These are phyloP conservation scores for Colletes gigas DNA, from an alignment of 1,140 invertebrate genomes.

Conservation along the genomic window DNA sequence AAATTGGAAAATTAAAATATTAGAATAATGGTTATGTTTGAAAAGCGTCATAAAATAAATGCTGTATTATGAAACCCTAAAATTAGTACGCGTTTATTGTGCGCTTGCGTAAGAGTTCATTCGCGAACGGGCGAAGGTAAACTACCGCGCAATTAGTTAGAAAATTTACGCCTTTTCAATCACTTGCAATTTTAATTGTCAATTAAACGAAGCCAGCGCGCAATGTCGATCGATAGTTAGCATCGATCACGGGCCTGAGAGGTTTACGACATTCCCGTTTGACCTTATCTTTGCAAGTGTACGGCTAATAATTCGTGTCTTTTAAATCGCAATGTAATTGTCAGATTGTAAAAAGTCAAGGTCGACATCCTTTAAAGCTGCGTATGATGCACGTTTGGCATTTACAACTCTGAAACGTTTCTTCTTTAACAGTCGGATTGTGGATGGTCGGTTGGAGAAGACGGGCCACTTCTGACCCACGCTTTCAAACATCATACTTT, in stretches of 20 bases:
- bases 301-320: neutral
- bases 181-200: neutral
- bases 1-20: no score
- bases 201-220: neutral
- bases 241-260: neutral
- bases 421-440: neutral
- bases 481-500: no score
- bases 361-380: neutral
- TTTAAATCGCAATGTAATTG: neutral
- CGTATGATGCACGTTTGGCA: neutral
- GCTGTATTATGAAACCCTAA: neutral
- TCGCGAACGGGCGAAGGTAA: neutral
- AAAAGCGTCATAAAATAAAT: neutral
- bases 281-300: neutral
- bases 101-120: neutral
- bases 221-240: slow-evolving; percentile 6
- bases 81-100: neutral
- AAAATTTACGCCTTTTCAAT: neutral
- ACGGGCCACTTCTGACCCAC: no score
- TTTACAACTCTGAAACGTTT: neutral
- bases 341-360: slow-evolving; percentile 6
- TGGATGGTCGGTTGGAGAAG: neutral
- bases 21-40: no score
- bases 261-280: neutral
- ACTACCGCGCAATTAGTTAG: neutral